phyloP scores from a whole-genome alignment of 2,797 vertebrate species.

The Hephaestus fuliginosus region DNA sequence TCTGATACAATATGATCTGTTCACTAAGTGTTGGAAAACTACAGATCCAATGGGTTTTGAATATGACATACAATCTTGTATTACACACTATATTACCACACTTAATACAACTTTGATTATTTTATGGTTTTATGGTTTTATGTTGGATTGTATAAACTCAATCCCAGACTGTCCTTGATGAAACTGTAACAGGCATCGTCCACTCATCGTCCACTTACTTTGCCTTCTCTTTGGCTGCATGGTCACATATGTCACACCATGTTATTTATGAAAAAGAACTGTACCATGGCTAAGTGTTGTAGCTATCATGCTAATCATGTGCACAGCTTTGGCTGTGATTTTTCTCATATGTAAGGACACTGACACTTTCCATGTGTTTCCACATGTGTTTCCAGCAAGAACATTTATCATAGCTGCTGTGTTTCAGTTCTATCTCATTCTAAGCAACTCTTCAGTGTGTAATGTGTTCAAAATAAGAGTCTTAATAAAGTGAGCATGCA shows the following conservation, averaged over 20 bases:
- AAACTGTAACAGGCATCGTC: slow-evolving; percentile 5
- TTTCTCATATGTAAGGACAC: background rate
- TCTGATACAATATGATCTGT: background rate
- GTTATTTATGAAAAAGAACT: slow-evolving; percentile 13
- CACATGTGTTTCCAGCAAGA: background rate
- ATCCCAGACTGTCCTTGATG: background rate
- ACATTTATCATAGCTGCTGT: background rate
- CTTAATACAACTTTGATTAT: background rate
- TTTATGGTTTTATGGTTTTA: background rate
- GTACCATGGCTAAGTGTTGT: background rate
- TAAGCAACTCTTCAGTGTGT: background rate
- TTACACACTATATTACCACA: background rate
- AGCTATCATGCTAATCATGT: background rate
- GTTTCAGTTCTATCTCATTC: background rate
- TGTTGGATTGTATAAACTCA: background rate
- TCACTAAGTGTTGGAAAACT: background rate
- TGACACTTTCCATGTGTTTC: too few relatives aligned
- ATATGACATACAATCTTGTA: background rate
- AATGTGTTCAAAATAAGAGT: background rate
- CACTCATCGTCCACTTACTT: slow-evolving; percentile 25
- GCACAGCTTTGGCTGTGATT: slow-evolving; percentile 7
- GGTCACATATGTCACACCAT: slow-evolving; percentile 5
- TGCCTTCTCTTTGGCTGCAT: slow-evolving; percentile 6
- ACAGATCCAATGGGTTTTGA: background rate
- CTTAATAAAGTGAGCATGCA: background rate